phyloP scores from a whole-genome alignment of 2,888 invertebrate genomes.

The Andrena bucephala region DNA sequence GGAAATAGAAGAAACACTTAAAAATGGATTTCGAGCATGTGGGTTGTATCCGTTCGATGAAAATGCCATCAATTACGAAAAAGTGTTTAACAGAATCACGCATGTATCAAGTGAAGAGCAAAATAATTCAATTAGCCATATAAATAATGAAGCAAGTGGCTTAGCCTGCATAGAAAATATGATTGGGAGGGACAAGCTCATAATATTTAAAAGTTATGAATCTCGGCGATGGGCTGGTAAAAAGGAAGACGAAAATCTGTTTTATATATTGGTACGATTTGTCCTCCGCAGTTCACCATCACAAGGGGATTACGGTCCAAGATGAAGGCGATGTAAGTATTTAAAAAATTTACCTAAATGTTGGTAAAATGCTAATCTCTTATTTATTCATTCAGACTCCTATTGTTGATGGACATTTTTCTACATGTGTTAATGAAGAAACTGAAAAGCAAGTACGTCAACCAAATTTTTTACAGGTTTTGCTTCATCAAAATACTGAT shows the following conservation, averaged over 20 bases:
- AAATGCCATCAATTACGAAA: neutral
- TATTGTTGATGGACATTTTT: no score
- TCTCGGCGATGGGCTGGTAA: constrained; percentile 2
- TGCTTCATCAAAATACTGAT: no score
- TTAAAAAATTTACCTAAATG: no score
- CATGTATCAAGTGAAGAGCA: neutral
- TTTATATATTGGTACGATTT: constrained; percentile 2
- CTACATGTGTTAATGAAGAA: no score
- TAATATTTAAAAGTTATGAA: neutral
- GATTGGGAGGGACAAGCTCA: neutral
- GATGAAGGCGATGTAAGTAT: no score
- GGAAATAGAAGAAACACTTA: constrained; percentile 29
- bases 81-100: neutral
- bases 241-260: constrained; percentile 2
- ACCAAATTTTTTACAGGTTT: no score
- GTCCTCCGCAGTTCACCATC: neutral
- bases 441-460: no score
- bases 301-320: neutral
- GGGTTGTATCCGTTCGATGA: neutral
- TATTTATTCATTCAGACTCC: no score
- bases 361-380: no score
- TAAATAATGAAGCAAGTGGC: constrained; percentile 24
- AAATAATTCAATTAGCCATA: constrained; percentile 19
- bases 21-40: constrained; percentile 34
- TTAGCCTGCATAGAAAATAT: constrained; percentile 10